Evolutionary conservation across 2,113 vertebrate genomes (phyloP), one percentile per base, ranked within the genome.

Genomic region (Prunella himalayana): DNA sequence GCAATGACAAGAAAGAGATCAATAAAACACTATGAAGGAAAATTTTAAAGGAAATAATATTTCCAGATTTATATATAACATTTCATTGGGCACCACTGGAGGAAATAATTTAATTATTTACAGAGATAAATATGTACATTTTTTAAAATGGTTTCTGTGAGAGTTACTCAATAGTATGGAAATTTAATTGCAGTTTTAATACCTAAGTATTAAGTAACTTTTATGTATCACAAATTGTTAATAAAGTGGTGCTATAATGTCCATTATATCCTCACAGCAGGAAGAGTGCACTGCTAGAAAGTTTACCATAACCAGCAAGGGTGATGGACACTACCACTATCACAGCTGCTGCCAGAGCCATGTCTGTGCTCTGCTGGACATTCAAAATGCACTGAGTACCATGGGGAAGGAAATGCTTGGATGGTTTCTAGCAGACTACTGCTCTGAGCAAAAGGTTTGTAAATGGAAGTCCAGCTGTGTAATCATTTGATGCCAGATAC

Each of bases 1-100:
- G 78, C 94, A 97, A 73, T 92, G 91, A 93, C 94, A 96, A 97
- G 90, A 95, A 96, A 92, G 86, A 96, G 83, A 97, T 97, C 95
- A 94, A 92, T 95, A 95, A 93, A 96, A 90, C 73, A 79, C 65
- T 86, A 47, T 44, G 72, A 93, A 84, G 75, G 47, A 91, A 95
- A 95, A 90, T 92, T 94, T 95, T 94, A 90, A 95, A 90, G 91
- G 96, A 95, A 95, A 96, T 94, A 93, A 95, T 95, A 68, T 77
- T 88, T 96, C 90, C 88, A 97, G 86, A 95, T 95, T 95, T 82
- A 93, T 91, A 77, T 93, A 72, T 73, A 92, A 89, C 86, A 93
- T 97, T 95, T 92, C 71, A 69, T 33, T 94, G 54, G 76, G 37
- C 61, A 93, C 47, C 30, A 39, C 49, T 66, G 33, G 64, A 94